A percentile compares a stretch with the other conserved stretches of the same genome.
Conservation (phyloP, 2,797 vertebrate species). For the Tragopan temminckii region DNA sequence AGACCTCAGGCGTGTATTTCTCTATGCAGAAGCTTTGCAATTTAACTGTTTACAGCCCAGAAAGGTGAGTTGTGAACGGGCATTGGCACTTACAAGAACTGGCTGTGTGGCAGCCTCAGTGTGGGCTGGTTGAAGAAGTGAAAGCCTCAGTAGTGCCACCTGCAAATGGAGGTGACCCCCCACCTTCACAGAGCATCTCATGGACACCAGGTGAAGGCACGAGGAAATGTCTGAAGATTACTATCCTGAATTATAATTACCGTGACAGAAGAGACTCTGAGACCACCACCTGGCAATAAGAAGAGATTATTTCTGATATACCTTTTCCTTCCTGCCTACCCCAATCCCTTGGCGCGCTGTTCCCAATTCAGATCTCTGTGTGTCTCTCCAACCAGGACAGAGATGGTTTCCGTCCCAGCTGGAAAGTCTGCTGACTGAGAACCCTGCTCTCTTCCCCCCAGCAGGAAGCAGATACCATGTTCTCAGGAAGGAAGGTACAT, state of each 20-base stretch:
- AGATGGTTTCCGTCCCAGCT: not conserved
- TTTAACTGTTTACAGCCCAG: slow-evolving; percentile 26
- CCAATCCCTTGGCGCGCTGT: not conserved
- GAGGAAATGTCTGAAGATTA: not conserved
- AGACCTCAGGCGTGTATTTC: slow-evolving; percentile 16
- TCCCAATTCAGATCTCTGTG: not conserved
- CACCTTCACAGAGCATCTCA: not conserved
- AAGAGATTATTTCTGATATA: not conserved
- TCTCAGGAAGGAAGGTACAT: not conserved
- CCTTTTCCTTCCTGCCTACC: not conserved
- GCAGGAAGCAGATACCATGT: not conserved
- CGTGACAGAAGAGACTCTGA: not conserved
- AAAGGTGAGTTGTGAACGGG: not conserved
- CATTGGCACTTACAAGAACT: not conserved
- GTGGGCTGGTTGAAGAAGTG: not conserved
- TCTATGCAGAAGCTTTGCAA: not conserved
- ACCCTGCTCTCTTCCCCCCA: not conserved
- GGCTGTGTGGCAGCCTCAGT: not conserved
- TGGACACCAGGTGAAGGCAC: accelerated
- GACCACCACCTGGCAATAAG: not conserved
- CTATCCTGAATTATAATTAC: not conserved
- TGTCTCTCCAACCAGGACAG: not conserved
- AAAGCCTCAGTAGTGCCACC: not conserved
- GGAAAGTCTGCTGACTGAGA: not conserved
- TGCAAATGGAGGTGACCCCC: not conserved